Base-by-base conservation (phyloP, 2,888 invertebrate species). In the Nephrocerus scutellatus region DNA sequence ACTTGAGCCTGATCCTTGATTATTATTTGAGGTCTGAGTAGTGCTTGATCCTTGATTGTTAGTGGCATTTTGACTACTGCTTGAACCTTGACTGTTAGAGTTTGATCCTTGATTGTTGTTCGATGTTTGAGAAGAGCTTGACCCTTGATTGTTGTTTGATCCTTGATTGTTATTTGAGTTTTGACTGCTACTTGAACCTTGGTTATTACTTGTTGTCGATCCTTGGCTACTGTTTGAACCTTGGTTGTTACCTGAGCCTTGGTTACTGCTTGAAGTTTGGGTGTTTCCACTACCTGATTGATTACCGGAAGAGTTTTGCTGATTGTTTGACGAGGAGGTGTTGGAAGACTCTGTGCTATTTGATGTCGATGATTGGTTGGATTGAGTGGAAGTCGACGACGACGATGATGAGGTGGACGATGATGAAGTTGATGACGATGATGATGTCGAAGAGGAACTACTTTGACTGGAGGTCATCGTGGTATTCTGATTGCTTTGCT, bases 391-490 rank as follows among this genome's bases (percentile, higher is more conserved):
- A 24, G 36, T 39, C 18, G 54, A 52, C 0, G 51, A 48, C 7
- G 51, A 40, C 2, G 50, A 43, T 4, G 42, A 35, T 4, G 48
- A 44, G 7, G 53, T 47, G 4, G 42, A 43, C 2, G 52, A 49
- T 6, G 50, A 48, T 0, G 46, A 43, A 13, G 44, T 44, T 3
- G 47, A 53, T 26, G 53, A 55, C 10, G 44, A 37, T 4, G 48
- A 41, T 30, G 52, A 52, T 3, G 54, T 54, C 13, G 41, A 52
- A 2, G 49, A 36, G 6, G 57, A 57, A 33, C 52, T 62, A 13
- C 59, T 59, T 9, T 61, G 59, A 20, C 54, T 48, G 1, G 56
- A 54, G n/a, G 44, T 53, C 18, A 49, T 47, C 18, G 59, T 61
- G 35, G 47, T 52, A 46, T 52, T 57, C 32, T 57, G 61, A 48